Base-by-base conservation (phyloP, 1,140 invertebrate genomes). In the Drosophila repletoides region DNA sequence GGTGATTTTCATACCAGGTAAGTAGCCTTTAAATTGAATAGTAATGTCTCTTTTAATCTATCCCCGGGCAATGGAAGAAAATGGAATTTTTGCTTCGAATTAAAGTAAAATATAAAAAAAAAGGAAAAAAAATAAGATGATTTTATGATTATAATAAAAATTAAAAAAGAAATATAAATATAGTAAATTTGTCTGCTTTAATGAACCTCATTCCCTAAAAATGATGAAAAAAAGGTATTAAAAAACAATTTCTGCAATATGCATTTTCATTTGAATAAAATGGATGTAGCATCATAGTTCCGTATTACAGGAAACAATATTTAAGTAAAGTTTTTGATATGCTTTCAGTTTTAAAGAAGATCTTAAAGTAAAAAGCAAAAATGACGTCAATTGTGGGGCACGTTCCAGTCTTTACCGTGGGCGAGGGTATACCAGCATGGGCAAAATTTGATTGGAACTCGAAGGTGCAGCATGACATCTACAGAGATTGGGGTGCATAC, bases 401-500 rank as follows among this genome's bases (percentile, higher is more conserved):
- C 15, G 10, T 21, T 6, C 52, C 38, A 0, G 2, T n/a, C 0
- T 14, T 31, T 31, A 2, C 17, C 0, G 1, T 34, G 3, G 86
- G 65, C 0, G 66, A 66, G 36, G 5, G 65, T 0, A 0, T 74
- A 0, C 69, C 67, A 0, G 43, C 31, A 26, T 89, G 88, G 88
- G 29, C 49, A 31, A 76, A 75, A 26, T 66, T 89, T 2, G 63
- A 79, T 7, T 89, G 87, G 87, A 58, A 45, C 1, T 15, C 58
- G 0, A 76, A 89, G 38, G 49, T 75, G 0, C 61, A 81, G 4
- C 88, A 89, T 21, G 38, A 70, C 14, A 84, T 89, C 10, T 89
- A 75, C n/a, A 45, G 72, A 14, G 83, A 88, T n/a, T 89, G 88
- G 88, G 88, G 87, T n/a, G 59, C 51, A 0, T 89, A 84, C 22